Percentiles rank a stretch among this genome's conserved stretches.
These are phyloP conservation scores for Oreotrochilus melanogaster DNA, from an alignment of 2,113 vertebrate species.

Conservation along the genomic window DNA sequence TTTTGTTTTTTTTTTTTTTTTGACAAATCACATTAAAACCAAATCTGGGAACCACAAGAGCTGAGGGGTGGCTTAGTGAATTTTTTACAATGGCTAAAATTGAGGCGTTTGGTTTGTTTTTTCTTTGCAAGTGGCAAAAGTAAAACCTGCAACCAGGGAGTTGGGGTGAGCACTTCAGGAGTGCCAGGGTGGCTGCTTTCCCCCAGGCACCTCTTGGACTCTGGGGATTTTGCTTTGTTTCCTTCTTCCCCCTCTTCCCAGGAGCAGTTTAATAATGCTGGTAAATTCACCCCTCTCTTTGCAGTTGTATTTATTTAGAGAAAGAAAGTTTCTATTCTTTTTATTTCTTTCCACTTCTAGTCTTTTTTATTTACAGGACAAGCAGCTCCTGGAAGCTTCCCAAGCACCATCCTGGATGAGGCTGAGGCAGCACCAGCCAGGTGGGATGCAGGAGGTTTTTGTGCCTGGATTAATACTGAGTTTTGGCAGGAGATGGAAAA, in stretches of 20 bases:
- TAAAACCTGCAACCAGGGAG: neutral
- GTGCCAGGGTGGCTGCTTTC: neutral
- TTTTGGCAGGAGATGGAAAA: neutral
- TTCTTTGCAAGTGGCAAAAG: neutral
- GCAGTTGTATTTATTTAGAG: rapidly evolving
- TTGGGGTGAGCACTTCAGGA: rapidly evolving
- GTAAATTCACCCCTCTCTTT: neutral
- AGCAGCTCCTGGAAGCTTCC: neutral
- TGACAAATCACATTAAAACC: rapidly evolving
- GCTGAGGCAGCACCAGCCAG: rapidly evolving
- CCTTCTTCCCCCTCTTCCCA: neutral
- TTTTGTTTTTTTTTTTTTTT: rapidly evolving
- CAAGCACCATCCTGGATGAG: neutral
- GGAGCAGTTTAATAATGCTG: neutral
- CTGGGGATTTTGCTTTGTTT: neutral
- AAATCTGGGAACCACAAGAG: neutral
- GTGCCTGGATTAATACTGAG: neutral
- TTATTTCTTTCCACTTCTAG: neutral
- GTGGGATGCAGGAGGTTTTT: rapidly evolving
- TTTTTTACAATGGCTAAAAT: neutral
- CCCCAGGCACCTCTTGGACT: rapidly evolving
- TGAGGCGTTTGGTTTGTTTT: neutral
- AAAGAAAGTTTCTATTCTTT: neutral
- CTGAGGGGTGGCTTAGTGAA: neutral
- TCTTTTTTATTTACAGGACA: neutral